Evolutionary conservation across 2,113 vertebrate genomes (phyloP).

Genomic region (Calonectris borealis): DNA sequence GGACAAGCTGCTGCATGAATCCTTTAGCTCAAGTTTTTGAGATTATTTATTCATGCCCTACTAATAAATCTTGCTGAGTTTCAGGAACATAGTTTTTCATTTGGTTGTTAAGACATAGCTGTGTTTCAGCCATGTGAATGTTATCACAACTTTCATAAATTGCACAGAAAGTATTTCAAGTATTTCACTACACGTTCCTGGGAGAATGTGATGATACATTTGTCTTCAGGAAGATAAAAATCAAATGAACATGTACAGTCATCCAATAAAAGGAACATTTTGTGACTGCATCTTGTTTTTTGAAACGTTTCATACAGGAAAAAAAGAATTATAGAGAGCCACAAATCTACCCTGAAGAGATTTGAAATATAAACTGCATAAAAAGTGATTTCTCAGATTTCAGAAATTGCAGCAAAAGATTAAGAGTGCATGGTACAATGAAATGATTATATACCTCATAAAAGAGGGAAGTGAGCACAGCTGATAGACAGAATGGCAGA

Average conservation of each 20-base stretch:
- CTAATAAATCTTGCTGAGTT: background rate
- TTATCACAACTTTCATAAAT: background rate
- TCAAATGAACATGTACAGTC: background rate
- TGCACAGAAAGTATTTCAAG: background rate
- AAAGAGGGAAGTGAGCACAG: background rate
- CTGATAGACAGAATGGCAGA: constrained; percentile 34
- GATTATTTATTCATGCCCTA: background rate
- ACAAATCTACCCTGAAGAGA: background rate
- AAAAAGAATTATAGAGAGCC: background rate
- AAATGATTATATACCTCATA: constrained; percentile 32
- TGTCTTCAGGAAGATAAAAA: constrained; percentile 33
- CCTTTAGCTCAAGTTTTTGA: background rate
- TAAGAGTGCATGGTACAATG: constrained; percentile 35
- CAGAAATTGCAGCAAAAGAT: constrained; percentile 36
- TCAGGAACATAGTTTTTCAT: background rate
- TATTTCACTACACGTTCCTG: background rate
- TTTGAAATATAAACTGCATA: constrained; percentile 10
- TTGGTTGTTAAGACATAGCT: background rate
- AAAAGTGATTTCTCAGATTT: constrained; percentile 51
- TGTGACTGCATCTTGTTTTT: constrained; percentile 1
- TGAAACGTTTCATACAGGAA: background rate
- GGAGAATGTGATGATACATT: background rate
- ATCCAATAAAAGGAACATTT: constrained; percentile 23
- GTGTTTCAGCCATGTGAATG: background rate
- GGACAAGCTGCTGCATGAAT: background rate